Evolutionary conservation across 2,113 vertebrate genomes (phyloP), one percentile per base, ranked within the genome.

Genomic region (Hypanus sabinus): DNA sequence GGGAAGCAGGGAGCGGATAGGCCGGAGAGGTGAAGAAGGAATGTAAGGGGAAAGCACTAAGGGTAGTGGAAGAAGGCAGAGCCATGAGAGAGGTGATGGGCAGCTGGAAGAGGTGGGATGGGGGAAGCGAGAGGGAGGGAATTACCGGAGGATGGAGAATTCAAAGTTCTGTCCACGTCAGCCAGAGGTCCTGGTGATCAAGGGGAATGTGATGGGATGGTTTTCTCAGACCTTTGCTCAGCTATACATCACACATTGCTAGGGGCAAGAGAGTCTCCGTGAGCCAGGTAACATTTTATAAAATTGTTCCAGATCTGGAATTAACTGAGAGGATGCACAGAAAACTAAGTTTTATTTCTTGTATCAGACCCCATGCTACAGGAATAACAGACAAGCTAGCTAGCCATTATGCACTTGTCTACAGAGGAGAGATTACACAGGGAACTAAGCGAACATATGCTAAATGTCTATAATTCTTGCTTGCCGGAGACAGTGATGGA

Each of bases 401-500:
- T 33, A 70, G 60, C 65, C 16, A 3, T 22, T 70, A 68, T 24
- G 36, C 36, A 68, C 60, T 91, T n/a, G 38, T 33, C 65, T 68
- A 70, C 20, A 70, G n/a, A 24, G 70, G 68, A 14, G 27, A 24
- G 91, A 73, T 73, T 55, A 30, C 70, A 24, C 24, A 33, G 70
- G 36, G 38, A 55, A 60, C 16, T 6, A 16, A 3, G 8, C 27
- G 90, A 24, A 16, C 9, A 14, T 7, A 0, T 22, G 80, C 95
- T 97, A 99, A 96, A 99, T 95, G 85, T 98, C 97, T 3, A 99
- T 98, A 95, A 96, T 95, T 36, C 96, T 96, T 94, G 98, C 98
- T 12, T 96, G 96, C 22, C 98, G 98, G 95, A 99, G 97, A 96
- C 99, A 99, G 11, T 97, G 96, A 0, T 97, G 96, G 0, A 97